Percentiles rank a stretch among this genome's conserved stretches.
These are phyloP conservation scores for Delichon dasypus DNA, from an alignment of 2,797 vertebrate species.

Conservation along the genomic window DNA sequence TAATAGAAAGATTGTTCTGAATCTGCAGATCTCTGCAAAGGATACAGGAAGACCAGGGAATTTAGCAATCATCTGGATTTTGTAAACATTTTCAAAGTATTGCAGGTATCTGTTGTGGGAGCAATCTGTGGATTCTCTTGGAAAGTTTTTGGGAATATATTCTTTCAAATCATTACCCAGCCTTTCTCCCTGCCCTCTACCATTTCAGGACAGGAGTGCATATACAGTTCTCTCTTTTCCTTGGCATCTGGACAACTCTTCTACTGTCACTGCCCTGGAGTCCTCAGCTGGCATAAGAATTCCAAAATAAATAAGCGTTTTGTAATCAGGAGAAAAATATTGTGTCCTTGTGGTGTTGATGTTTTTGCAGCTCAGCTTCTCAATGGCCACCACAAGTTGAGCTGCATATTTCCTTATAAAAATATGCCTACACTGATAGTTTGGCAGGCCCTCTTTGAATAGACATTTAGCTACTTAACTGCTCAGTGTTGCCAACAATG, in stretches of 20 bases:
- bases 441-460: slow-evolving; percentile 64
- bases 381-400: slow-evolving; percentile 65
- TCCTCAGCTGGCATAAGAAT: slow-evolving; percentile 77
- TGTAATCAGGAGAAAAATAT: slow-evolving; percentile 80
- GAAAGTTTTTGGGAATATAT: slow-evolving; percentile 47
- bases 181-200: slow-evolving; percentile 64
- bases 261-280: slow-evolving; percentile 76
- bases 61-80: neutral
- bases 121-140: neutral
- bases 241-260: slow-evolving; percentile 77
- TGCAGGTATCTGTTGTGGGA: neutral
- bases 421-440: slow-evolving; percentile 64
- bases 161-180: slow-evolving; percentile 49
- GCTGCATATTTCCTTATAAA: slow-evolving; percentile 75
- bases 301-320: slow-evolving; percentile 80
- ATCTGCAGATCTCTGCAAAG: neutral
- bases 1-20: neutral
- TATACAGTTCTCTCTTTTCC: slow-evolving; percentile 78
- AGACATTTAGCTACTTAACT: slow-evolving; percentile 65
- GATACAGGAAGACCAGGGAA: neutral
- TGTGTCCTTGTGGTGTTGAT: slow-evolving; percentile 79
- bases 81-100: neutral
- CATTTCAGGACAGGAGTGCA: slow-evolving; percentile 69
- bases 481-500: slow-evolving; percentile 57
- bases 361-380: slow-evolving; percentile 76